Base-by-base conservation (phyloP, 2,113 vertebrate genomes). In the Pelodiscus sinensis region DNA sequence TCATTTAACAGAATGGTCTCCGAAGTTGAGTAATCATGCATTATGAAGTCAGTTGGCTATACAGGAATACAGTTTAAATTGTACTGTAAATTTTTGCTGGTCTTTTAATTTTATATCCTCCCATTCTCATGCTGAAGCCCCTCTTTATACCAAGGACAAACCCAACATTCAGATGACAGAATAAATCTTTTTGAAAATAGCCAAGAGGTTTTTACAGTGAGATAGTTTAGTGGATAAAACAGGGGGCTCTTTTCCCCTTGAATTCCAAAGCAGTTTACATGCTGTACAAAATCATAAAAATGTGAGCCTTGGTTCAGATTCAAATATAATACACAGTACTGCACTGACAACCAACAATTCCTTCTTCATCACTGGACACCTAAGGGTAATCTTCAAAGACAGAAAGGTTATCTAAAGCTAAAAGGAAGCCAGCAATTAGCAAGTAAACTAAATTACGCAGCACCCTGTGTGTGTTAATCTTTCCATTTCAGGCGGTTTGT, bases 1-100 rank as follows among this genome's bases (percentile, higher is more conserved):
- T 97, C 88, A 85, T 94, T 96, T 88, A 96, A 94, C 73, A 87
- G 96, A 94, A 96, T 38, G 51, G 75, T 38, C 85, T 88, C 94
- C 89, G 38, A 94, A 21, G 21, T 35, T 95, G 84, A 89, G 82
- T 86, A 82, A 94, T 65, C 9, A 82, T 60, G 86, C 31, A 97
- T 96, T 91, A 91, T 4, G 58, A 95, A 44, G 92, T 89, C 94
- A 92, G 94, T 94, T 92, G 89, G 87, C 84, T 78, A 25, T 15
- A 77, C 22, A 86, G 3, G 60, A 90, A 84, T 96, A 94, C 7
- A 31, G 11, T 9, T 94, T 93, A 94, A 91, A 84, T 82, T 84
- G 90, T 19, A 80, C 68, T 2, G 14, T 15, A 27, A 60, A 51
- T 62, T 96, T 88, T 50, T 78, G 24, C 65, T 35, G 31, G n/a